These are phyloP conservation scores for Plebejus anna DNA, from an alignment of 2,888 invertebrate species.

Conservation along the genomic window DNA sequence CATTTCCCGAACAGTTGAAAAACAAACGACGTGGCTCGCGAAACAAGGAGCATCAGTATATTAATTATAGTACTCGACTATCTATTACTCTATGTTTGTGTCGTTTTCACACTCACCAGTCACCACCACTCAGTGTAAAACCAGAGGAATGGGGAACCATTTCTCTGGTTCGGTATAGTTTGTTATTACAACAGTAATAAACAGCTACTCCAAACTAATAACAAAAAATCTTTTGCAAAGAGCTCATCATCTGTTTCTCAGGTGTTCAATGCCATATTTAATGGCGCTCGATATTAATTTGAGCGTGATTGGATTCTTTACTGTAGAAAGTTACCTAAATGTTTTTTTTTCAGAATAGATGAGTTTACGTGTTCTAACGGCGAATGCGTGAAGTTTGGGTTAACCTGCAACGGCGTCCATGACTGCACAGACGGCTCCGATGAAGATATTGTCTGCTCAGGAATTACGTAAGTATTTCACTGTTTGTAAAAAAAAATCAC, in stretches of 20 bases:
- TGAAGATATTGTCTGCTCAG: neutral
- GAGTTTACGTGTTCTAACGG: slow-evolving; percentile 3
- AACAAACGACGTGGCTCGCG: too few species aligned
- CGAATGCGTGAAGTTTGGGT: neutral
- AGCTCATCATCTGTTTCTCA: too few species aligned
- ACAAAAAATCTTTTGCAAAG: too few species aligned
- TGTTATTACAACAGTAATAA: neutral
- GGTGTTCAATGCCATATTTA: too few species aligned
- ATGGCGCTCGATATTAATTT: too few species aligned
- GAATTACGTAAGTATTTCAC: neutral
- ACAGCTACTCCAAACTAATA: neutral
- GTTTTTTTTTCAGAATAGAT: neutral
- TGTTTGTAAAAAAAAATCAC: neutral
- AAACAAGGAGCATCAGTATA: too few species aligned
- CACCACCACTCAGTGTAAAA: too few species aligned
- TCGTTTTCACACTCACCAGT: too few species aligned
- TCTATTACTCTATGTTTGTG: too few species aligned
- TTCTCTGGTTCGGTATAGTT: neutral
- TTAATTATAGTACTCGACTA: too few species aligned
- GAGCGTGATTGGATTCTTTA: too few species aligned
- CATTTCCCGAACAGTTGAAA: too few species aligned
- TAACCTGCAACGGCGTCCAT: neutral
- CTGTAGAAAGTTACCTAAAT: neutral
- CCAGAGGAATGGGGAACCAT: neutral
- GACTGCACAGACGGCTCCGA: neutral